These are phyloP conservation scores for Mustela lutreola DNA, from an alignment of 2,113 vertebrate genomes.

Conservation along the genomic window DNA sequence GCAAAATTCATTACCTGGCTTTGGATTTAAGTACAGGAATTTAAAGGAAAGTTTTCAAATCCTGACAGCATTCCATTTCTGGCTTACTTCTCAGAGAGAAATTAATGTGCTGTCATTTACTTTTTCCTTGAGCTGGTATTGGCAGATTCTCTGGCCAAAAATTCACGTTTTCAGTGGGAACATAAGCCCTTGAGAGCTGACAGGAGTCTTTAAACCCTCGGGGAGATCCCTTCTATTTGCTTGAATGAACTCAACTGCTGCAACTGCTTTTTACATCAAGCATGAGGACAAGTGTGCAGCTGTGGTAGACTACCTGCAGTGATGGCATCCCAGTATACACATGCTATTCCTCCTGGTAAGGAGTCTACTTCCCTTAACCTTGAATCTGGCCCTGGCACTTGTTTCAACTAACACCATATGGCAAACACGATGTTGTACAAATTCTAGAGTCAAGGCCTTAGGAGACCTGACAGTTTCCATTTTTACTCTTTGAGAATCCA, in stretches of 20 bases:
- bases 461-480: not conserved
- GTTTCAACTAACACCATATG: not conserved
- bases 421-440: not conserved
- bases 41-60: constrained; percentile 77
- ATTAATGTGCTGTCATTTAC: not conserved
- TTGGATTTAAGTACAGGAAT: constrained; percentile 60
- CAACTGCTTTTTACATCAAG: not conserved
- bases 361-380: not conserved
- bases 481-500: not conserved
- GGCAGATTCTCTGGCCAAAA: not conserved
- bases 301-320: not conserved
- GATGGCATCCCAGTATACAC: not conserved
- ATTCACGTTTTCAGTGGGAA: not conserved
- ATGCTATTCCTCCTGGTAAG: not conserved
- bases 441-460: not conserved
- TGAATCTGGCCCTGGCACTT: not conserved
- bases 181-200: not conserved
- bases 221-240: accelerated
- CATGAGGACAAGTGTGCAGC: not conserved
- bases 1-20: constrained; percentile 65
- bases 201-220: not conserved
- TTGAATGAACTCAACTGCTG: not conserved
- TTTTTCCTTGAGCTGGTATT: not conserved
- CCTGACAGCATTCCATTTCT: constrained; percentile 18
- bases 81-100: constrained; percentile 43